Conservation (phyloP, 2,797 vertebrate species). For the Picus viridis region DNA sequence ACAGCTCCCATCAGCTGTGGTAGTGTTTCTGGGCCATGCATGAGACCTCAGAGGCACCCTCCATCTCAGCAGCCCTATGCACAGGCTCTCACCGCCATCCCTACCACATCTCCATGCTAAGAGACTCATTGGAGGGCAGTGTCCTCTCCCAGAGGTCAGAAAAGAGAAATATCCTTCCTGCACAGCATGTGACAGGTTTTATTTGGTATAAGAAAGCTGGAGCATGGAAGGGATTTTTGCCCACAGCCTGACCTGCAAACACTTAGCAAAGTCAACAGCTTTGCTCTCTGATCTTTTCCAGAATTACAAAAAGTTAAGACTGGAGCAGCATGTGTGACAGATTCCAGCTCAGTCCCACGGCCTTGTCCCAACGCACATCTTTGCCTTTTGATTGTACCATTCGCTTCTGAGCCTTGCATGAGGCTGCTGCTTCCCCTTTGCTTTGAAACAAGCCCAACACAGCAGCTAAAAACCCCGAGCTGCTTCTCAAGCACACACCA, state of each 20-base stretch:
- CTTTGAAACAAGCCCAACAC: neutral
- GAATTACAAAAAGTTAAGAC: neutral
- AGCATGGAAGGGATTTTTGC: neutral
- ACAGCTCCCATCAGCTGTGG: neutral
- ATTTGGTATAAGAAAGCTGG: neutral
- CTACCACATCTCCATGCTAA: too few relatives aligned
- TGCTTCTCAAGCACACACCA: neutral
- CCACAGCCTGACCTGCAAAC: neutral
- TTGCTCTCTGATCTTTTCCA: constrained; percentile 19
- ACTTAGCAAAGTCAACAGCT: constrained; percentile 15
- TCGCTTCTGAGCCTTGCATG: neutral
- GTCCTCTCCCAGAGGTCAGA: neutral
- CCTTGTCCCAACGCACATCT: neutral
- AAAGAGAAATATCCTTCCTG: neutral
- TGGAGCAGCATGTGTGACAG: neutral
- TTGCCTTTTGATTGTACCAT: neutral
- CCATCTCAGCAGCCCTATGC: neutral
- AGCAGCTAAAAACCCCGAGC: neutral
- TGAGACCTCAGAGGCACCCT: neutral
- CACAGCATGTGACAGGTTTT: fast-evolving
- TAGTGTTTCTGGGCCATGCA: neutral
- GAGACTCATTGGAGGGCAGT: fast-evolving
- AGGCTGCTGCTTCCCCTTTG: neutral
- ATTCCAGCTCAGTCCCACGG: neutral
- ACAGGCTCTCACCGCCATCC: neutral